Conservation (phyloP, 2,113 vertebrate species). For the Hippolais icterina region DNA sequence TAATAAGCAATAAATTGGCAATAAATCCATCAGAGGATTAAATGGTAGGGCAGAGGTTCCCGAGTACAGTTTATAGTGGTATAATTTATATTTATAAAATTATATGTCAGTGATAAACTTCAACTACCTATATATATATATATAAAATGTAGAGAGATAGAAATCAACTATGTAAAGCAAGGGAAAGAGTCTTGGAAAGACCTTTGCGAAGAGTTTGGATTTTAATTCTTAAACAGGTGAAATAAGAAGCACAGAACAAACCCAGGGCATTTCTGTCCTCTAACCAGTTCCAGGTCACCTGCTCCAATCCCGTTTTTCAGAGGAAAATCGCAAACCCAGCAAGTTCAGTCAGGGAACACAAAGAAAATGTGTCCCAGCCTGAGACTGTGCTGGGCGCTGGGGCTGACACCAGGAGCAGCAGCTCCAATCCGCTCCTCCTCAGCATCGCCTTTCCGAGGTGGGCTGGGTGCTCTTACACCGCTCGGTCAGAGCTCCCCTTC, state of each 20-base stretch:
- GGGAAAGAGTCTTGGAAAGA: not conserved
- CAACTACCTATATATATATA: not conserved
- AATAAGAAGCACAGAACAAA: not conserved
- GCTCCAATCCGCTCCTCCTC: not conserved
- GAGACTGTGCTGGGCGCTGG: not conserved
- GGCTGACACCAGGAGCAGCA: not conserved
- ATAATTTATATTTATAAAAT: not conserved
- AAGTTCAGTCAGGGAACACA: not conserved
- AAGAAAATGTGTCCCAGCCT: not conserved
- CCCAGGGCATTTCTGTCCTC: not conserved
- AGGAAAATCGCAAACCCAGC: not conserved
- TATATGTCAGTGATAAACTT: not conserved
- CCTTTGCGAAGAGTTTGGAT: not conserved
- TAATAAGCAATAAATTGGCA: not conserved
- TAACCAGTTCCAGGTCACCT: not conserved
- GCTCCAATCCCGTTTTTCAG: not conserved
- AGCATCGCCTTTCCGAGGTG: not conserved
- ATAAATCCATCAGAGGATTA: not conserved
- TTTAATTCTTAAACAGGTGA: not conserved
- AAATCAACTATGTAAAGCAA: not conserved
- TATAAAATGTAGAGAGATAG: fast-evolving
- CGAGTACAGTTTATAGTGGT: not conserved
- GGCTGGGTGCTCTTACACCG: not conserved
- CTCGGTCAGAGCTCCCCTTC: not conserved
- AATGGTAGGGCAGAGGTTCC: not conserved